Conservation (phyloP, 2,113 vertebrate species). For the Canis aureus region DNA sequence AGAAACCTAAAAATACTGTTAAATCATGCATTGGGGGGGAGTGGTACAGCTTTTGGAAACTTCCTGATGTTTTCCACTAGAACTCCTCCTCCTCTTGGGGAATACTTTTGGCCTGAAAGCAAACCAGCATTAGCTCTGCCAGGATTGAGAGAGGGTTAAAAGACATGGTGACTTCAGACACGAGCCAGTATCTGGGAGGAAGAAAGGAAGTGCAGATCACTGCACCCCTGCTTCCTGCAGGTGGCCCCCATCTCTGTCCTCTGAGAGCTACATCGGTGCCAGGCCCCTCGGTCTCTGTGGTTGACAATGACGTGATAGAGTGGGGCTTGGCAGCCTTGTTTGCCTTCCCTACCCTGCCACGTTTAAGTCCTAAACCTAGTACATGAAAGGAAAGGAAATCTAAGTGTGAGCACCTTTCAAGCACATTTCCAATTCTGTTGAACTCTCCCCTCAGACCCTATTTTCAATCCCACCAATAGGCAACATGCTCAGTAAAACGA, state of each 20-base stretch:
- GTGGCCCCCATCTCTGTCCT: not conserved
- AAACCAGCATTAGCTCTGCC: not conserved
- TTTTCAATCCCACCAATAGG: not conserved
- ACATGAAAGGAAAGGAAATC: not conserved
- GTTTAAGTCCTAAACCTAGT: not conserved
- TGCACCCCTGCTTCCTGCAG: not conserved
- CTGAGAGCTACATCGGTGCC: not conserved
- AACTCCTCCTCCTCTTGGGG: not conserved
- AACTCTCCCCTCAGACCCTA: not conserved
- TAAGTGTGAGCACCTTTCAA: not conserved
- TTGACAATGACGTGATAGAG: not conserved
- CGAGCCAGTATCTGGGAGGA: not conserved
- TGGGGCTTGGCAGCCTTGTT: not conserved
- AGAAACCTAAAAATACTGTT: not conserved
- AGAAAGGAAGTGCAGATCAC: not conserved
- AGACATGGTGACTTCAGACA: not conserved
- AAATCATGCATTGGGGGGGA: not conserved
- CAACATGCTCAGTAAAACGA: not conserved
- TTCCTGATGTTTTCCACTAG: not conserved
- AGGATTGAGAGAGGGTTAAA: not conserved
- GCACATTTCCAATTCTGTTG: not conserved
- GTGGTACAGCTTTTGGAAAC: not conserved
- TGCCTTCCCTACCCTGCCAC: not conserved
- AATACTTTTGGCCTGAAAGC: not conserved
- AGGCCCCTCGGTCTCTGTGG: rapidly evolving